Conservation (phyloP, 2,797 vertebrate species). For the Melanotaenia nigrans region DNA sequence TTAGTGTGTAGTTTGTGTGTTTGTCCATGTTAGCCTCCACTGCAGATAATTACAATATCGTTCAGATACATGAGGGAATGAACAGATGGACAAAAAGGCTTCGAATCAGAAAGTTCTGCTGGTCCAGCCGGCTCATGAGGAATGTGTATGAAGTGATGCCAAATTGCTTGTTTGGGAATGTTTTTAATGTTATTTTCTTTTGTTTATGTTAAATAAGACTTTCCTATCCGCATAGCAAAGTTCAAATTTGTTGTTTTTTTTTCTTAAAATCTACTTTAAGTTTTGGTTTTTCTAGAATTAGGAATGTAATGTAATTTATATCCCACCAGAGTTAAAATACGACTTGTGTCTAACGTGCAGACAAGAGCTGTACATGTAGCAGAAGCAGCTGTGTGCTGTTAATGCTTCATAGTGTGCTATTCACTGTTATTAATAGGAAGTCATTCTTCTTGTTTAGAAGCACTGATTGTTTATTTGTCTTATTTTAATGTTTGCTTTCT, state of each 20-base stretch:
- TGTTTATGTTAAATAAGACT: not conserved
- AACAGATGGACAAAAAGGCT: not conserved
- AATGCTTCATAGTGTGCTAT: conserved; percentile 33
- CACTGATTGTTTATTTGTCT: conserved; percentile 13
- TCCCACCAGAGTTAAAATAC: conserved; percentile 15
- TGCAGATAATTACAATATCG: conserved; percentile 19
- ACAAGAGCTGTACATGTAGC: conserved; percentile 55
- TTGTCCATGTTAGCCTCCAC: conserved; percentile 14
- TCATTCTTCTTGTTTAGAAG: conserved; percentile 22
- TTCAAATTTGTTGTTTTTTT: conserved; percentile 3
- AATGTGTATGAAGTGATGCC: conserved; percentile 37
- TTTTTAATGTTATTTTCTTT: conserved; percentile 13
- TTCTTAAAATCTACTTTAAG: conserved; percentile 8
- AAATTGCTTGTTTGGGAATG: conserved; percentile 22
- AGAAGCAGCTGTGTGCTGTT: conserved; percentile 48
- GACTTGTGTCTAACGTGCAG: conserved; percentile 11
- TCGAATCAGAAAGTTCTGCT: conserved; percentile 22
- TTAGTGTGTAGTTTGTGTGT: conserved; percentile 31
- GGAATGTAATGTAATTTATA: conserved; percentile 8
- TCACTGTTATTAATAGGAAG: conserved; percentile 40
- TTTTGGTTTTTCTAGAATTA: conserved; percentile 34
- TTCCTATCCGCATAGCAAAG: conserved; percentile 3
- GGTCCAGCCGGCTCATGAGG: conserved; percentile 9
- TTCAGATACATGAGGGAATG: not conserved
- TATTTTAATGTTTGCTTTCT: conserved; percentile 39